phyloP scores from a whole-genome alignment of 1,140 invertebrate species.

The Aphidius gifuensis region DNA sequence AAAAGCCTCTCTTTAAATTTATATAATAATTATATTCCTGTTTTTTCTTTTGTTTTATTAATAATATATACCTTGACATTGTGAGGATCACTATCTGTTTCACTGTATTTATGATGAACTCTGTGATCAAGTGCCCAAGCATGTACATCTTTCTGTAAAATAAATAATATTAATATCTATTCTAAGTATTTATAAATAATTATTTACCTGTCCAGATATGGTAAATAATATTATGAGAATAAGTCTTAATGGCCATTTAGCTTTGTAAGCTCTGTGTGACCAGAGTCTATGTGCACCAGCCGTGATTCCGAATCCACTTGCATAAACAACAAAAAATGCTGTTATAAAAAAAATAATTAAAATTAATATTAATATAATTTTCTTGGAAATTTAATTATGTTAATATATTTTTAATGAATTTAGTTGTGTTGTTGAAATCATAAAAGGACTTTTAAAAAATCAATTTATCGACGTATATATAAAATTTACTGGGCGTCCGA shows the following conservation, averaged over 20 bases:
- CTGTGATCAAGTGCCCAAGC: conserved; percentile 78
- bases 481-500: no score
- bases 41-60: no score
- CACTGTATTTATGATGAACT: conserved; percentile 79
- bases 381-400: neutral
- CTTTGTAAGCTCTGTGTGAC: conserved; percentile 86
- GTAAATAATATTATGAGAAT: conserved; percentile 77
- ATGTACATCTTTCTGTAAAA: conserved; percentile 65
- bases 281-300: conserved; percentile 87
- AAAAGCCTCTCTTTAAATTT: conserved; percentile 64
- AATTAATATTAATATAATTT: neutral
- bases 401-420: neutral
- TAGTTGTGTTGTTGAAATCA: no score
- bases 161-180: conserved; percentile 5
- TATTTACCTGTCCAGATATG: conserved; percentile 75
- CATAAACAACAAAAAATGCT: conserved; percentile 66
- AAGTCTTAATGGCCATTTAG: conserved; percentile 73
- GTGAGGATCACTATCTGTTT: conserved; percentile 80
- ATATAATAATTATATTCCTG: no score
- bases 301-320: conserved; percentile 76
- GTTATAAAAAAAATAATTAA: conserved; percentile 38
- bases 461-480: no score
- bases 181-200: conserved; percentile 20
- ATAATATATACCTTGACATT: conserved; percentile 56
- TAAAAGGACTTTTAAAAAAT: no score